phyloP scores from a whole-genome alignment of 2,797 vertebrate species.

The Protonibea diacanthus region DNA sequence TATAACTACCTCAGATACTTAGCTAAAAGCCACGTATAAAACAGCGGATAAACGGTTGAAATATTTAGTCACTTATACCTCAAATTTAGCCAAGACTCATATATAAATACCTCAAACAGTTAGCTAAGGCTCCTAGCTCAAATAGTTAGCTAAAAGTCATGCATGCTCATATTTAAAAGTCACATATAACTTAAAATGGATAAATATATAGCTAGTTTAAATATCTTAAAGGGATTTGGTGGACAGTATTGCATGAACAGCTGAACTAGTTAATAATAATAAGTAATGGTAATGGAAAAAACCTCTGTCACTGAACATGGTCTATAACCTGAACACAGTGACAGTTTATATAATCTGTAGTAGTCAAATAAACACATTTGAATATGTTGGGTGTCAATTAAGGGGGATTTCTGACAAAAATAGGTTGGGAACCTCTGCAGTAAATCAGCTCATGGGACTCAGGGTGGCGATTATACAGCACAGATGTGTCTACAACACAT shows the following conservation, averaged over 20 bases:
- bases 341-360: not conserved
- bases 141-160: no score
- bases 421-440: not conserved
- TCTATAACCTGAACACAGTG: not conserved
- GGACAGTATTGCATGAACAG: not conserved
- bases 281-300: not conserved
- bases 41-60: not conserved
- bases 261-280: not conserved
- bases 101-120: no score
- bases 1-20: no score
- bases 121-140: no score
- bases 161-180: no score
- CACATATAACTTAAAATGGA: no score
- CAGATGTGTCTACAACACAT: constrained; percentile 18
- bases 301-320: not conserved
- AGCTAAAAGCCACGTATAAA: no score
- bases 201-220: no score
- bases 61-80: not conserved
- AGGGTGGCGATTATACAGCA: constrained; percentile 30
- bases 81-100: no score
- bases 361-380: not conserved
- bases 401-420: not conserved
- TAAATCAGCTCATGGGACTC: constrained; percentile 18
- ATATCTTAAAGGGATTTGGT: no score
- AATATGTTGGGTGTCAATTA: not conserved